Conservation (phyloP, 2,797 vertebrate species). For the Choloepus didactylus region DNA sequence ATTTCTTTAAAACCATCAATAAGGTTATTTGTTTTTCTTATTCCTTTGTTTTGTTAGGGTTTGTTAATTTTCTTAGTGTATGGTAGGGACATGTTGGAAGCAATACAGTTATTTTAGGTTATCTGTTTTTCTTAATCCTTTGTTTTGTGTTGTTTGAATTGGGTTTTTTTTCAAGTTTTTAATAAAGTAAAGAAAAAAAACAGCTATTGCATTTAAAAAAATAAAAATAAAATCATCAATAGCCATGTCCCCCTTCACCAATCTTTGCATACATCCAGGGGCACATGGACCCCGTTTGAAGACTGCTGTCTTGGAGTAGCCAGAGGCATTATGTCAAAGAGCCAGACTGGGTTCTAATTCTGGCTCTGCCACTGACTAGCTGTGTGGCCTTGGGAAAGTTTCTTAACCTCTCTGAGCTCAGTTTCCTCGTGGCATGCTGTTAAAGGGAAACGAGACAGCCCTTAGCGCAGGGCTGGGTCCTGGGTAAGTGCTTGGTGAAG, state of each 20-base stretch:
- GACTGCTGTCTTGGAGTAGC: not conserved
- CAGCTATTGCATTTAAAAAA: no score
- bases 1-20: not conserved
- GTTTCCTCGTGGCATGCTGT: not conserved
- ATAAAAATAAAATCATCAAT: no score
- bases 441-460: not conserved
- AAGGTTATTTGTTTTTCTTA: no score
- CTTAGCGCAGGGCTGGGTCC: not conserved
- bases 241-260: not conserved
- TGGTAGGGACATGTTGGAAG: no score
- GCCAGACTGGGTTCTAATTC: not conserved
- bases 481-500: not conserved
- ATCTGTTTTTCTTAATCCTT: no score
- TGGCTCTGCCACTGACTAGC: not conserved
- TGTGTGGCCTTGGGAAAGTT: slow-evolving; percentile 23
- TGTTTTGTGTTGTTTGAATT: no score
- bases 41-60: no score
- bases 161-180: no score
- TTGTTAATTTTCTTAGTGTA: no score
- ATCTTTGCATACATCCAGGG: not conserved
- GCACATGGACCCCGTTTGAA: not conserved
- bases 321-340: not conserved
- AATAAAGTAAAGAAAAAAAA: no score
- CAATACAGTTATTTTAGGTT: no score
- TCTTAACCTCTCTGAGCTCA: slow-evolving; percentile 17